These are phyloP conservation scores for Amiota minor DNA, from an alignment of 2,888 invertebrate genomes.

Conservation along the genomic window DNA sequence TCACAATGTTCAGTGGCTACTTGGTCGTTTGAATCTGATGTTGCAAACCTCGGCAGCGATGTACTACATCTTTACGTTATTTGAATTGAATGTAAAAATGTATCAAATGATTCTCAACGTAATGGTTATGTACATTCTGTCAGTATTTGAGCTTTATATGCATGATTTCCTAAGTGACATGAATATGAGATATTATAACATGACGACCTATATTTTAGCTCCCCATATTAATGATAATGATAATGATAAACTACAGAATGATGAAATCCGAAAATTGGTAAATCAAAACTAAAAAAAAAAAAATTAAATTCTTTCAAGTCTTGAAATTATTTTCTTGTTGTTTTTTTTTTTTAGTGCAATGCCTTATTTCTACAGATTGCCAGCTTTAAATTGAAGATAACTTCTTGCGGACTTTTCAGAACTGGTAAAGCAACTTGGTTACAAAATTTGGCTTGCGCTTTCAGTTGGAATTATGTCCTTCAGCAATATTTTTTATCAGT, in stretches of 20 bases:
- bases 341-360: constrained; percentile 5
- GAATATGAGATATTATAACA: background rate
- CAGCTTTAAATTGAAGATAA: background rate
- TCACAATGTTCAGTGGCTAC: background rate
- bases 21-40: background rate
- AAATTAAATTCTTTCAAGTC: background rate
- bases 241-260: background rate
- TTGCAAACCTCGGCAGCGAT: background rate
- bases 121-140: background rate
- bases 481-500: background rate
- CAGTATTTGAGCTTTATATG: background rate
- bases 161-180: background rate
- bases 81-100: background rate
- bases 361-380: background rate
- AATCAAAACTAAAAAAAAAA: background rate
- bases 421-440: constrained; percentile 6
- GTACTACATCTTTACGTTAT: background rate
- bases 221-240: background rate
- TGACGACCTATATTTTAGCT: background rate
- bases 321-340: background rate
- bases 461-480: constrained; percentile 4
- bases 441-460: background rate
- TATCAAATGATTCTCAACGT: background rate
- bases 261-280: background rate
- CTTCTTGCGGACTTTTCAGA: background rate